Evolutionary conservation across 2,797 vertebrate genomes (phyloP).

Genomic region (Prionace glauca): DNA sequence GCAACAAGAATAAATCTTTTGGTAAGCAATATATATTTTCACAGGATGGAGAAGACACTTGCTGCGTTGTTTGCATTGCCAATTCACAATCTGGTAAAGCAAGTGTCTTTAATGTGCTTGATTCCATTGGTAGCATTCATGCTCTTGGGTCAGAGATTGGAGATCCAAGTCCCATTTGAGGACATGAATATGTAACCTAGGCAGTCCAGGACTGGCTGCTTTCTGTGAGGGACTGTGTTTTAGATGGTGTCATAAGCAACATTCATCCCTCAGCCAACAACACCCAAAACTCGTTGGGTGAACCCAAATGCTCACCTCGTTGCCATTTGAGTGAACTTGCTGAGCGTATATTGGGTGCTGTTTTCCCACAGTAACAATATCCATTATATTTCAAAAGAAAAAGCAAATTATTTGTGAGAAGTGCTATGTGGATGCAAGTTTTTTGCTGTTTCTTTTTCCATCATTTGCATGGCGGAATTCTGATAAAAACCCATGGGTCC

Average conservation of each 20-base stretch:
- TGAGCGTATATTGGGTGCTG: neutral
- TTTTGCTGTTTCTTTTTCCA: neutral
- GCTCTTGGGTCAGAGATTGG: neutral
- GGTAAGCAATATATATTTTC: neutral
- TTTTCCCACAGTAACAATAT: neutral
- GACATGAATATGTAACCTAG: neutral
- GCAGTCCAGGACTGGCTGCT: neutral
- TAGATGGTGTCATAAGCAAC: neutral
- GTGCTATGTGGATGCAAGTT: neutral
- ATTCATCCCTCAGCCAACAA: neutral
- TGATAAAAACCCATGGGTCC: neutral
- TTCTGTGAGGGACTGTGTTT: neutral
- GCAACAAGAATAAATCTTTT: neutral
- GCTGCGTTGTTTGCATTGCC: neutral
- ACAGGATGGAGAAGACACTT: neutral
- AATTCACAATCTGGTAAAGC: neutral
- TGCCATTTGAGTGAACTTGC: neutral
- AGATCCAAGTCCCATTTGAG: neutral
- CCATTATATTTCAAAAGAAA: neutral
- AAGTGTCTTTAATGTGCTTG: neutral
- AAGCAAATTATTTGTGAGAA: neutral
- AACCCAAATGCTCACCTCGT: too few relatives aligned
- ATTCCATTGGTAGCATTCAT: neutral
- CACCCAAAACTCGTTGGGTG: neutral
- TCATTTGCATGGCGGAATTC: neutral